Evolutionary conservation across 2,888 invertebrate genomes (phyloP).

Genomic region (Mesorhabditis belari): DNA sequence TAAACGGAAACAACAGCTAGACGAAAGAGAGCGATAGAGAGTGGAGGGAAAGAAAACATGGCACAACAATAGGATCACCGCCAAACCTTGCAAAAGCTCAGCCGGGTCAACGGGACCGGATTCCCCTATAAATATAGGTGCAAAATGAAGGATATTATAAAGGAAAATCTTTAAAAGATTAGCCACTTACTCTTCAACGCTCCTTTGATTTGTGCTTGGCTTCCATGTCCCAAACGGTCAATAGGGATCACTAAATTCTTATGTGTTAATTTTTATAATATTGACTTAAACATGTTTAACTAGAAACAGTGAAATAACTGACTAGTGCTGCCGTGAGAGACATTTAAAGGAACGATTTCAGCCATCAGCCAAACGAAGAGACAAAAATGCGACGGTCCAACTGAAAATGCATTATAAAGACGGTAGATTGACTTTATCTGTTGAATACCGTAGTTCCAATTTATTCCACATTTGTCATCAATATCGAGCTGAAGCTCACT

Average conservation of each 20-base stretch:
- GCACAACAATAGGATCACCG: background rate
- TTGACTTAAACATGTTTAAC: too few species aligned
- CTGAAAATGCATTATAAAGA: conserved; percentile 18
- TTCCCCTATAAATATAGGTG: background rate
- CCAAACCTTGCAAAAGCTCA: background rate
- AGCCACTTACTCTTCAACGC: conserved; percentile 10
- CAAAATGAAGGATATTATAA: too few species aligned
- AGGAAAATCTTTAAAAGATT: background rate
- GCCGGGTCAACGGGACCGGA: background rate
- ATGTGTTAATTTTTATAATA: too few species aligned
- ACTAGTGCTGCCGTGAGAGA: background rate
- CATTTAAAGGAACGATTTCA: conserved; percentile 44
- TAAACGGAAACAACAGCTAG: background rate
- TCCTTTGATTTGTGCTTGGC: conserved; percentile 1
- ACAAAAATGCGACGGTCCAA: conserved; percentile 48
- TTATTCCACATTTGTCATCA: conserved; percentile 52
- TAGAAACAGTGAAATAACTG: conserved; percentile 8
- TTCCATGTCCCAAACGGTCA: background rate
- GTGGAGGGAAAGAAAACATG: background rate
- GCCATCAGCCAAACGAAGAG: conserved; percentile 51
- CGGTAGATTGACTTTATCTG: background rate
- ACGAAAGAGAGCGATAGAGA: too few species aligned
- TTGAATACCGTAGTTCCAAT: conserved; percentile 49
- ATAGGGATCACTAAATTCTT: conserved; percentile 1
- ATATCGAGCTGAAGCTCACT: conserved; percentile 41